Evolutionary conservation across 1,140 invertebrate genomes (phyloP), one percentile per base, ranked within the genome.

Genomic region (Brachystomella parvula): DNA sequence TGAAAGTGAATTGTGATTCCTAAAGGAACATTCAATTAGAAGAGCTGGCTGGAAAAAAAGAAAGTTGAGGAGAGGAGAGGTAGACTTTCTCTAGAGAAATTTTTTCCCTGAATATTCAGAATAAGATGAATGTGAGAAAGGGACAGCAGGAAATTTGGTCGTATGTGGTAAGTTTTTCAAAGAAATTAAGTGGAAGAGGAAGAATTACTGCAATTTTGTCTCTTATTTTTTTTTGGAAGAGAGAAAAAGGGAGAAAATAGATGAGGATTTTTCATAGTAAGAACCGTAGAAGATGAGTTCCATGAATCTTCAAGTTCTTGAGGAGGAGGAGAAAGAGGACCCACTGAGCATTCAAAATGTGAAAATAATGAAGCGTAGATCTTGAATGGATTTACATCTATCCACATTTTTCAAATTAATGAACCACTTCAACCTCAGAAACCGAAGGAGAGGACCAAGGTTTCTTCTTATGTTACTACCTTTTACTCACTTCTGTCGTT

Each of bases 401-500:
- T 44, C 39, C n/a, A 44, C 39, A 44, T 44, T 44, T 44, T 44
- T 44, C 39, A 44, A 44, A 44, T 44, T 44, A 44, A 44, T 44
- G 39, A 44, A 44, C 39, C 39, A 44, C 39, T 44, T 44, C 39
- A 44, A 44, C 39, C 39, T 44, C 39, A 44, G n/a, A 44, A n/a
- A n/a, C 9, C 9, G n/a, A 44, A n/a, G 9, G n/a, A n/a, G n/a
- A 44, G 39, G 39, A 44, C 9, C 39, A n/a, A n/a, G n/a, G n/a
- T n/a, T n/a, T n/a, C n/a, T n/a, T n/a, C n/a, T n/a, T n/a, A n/a
- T n/a, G n/a, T n/a, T n/a, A 44, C 39, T 12, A 44, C 9, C 39
- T 44, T 44, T 44, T 44, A 44, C 9, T 9, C 9, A n/a, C 39
- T 12, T n/a, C 39, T 44, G 9, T 44, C 39, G n/a, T n/a, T n/a